Conservation (phyloP, 2,113 vertebrate genomes). For the Saguinus imperator region DNA sequence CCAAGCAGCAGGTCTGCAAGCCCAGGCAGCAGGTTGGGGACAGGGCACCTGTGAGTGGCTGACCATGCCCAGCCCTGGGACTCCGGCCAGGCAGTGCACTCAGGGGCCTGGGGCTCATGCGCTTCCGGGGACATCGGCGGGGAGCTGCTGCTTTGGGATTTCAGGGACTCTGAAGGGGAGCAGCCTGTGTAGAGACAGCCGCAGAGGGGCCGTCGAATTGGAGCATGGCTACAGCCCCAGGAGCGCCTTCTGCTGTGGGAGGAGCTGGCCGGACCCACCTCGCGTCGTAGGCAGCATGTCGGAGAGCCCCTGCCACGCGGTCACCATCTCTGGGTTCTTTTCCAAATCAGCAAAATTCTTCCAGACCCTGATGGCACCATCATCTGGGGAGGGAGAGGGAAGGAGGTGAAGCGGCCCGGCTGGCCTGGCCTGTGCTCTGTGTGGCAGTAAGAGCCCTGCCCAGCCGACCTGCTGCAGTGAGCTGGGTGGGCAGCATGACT, state of each 20-base stretch:
- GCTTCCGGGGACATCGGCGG: accelerated
- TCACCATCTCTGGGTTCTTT: constrained; percentile 99
- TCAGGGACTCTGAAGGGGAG: accelerated
- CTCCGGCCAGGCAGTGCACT: neutral
- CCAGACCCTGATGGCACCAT: constrained; percentile 96
- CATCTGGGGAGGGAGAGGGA: constrained; percentile 84
- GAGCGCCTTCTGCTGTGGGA: neutral
- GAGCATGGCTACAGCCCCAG: accelerated
- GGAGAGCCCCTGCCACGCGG: constrained; percentile 98
- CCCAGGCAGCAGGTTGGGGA: neutral
- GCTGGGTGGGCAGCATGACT: neutral
- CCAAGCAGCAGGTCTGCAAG: neutral
- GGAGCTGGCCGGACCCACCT: constrained; percentile 85
- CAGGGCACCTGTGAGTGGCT: accelerated
- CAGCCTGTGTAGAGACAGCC: neutral
- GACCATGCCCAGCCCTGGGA: neutral
- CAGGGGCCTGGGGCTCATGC: neutral
- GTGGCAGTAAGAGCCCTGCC: too few relatives aligned
- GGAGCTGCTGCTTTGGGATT: too few relatives aligned
- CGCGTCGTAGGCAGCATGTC: constrained; percentile 98
- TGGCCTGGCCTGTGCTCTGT: neutral
- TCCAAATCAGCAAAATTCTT: constrained; percentile 98
- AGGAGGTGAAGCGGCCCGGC: neutral
- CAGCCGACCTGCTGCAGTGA: neutral
- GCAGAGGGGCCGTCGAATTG: accelerated